Evolutionary conservation across 2,113 vertebrate genomes (phyloP), one percentile per base, ranked within the genome.

Genomic region (Xenus cinereus): DNA sequence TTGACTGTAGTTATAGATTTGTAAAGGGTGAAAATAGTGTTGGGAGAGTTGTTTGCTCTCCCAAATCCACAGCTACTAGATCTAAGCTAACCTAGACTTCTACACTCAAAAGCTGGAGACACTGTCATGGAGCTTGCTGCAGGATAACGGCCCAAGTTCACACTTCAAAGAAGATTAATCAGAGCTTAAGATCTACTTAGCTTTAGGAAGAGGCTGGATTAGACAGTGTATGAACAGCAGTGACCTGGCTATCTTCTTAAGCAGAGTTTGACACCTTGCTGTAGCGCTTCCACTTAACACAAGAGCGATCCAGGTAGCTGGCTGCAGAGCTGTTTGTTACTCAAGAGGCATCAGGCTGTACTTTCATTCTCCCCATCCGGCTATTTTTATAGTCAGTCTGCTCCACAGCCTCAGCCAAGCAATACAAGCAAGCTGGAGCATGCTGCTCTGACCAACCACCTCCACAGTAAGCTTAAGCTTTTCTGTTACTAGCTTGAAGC

Each of bases 91-190:
- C 74, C 93, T 33, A 69, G 74, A 82, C 62, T 66, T 69, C 23
- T 20, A 6, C 45, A 19, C 16, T 59, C 76, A 73, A 76, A 56
- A 82, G 75, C 77, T 57, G n/a, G 37, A 73, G 57, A 64, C 0
- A 30, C 28, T 0, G 6, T 57, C 80, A 68, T 1, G 0, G 56
- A 75, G 76, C 82, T 74, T 67, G 57, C 84, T 82, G 80, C 45
- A 76, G 66, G 62, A 87, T 92, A 89, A 93, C 4, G 12, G 82
- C 69, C 87, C 86, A 56, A 50, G 62, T 89, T 93, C 81, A 89
- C 15, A 7, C 93, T 95, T 94, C 81, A 95, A 83, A 95, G 92
- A 80, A 93, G 96, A 95, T 97, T 95, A 95, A 87, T 59, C 59
- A 74, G 78, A 91, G 89, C 78, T 95, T 94, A 96, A 91, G 37